These are phyloP conservation scores for Augiades crinisus DNA, from an alignment of 2,888 invertebrate genomes.

Conservation along the genomic window DNA sequence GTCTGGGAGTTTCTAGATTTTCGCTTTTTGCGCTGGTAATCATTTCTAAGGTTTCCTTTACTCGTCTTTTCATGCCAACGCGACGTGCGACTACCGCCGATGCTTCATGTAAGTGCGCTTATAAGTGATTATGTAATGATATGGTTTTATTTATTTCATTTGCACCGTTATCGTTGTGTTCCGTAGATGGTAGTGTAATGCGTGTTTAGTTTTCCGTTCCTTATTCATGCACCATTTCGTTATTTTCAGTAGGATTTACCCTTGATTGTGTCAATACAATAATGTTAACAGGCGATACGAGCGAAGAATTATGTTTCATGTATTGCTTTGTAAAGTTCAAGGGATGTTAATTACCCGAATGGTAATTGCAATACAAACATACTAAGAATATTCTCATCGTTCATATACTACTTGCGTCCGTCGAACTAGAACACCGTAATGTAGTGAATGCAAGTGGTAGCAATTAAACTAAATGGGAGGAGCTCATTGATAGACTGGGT, in stretches of 20 bases:
- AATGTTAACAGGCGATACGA: neutral
- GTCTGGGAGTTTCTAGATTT: conserved; percentile 43
- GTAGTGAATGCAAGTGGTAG: no score
- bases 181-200: conserved; percentile 61
- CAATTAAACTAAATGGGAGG: no score
- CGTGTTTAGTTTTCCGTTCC: conserved; percentile 50
- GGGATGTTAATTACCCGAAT: no score
- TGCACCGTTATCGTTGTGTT: conserved; percentile 58
- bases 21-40: conserved; percentile 60
- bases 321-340: no score
- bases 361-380: no score
- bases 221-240: conserved; percentile 74
- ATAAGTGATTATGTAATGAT: conserved; percentile 43
- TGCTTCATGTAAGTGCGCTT: conserved; percentile 77
- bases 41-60: conserved; percentile 71
- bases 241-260: conserved; percentile 42
- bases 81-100: conserved; percentile 65
- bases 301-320: no score
- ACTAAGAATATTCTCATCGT: no score
- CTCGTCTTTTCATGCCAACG: conserved; percentile 72
- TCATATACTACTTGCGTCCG: no score
- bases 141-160: conserved; percentile 54
- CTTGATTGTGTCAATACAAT: conserved; percentile 41
- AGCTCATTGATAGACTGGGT: no score
- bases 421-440: no score